phyloP scores from a whole-genome alignment of 1,140 invertebrate species.

The Achroia grisella region DNA sequence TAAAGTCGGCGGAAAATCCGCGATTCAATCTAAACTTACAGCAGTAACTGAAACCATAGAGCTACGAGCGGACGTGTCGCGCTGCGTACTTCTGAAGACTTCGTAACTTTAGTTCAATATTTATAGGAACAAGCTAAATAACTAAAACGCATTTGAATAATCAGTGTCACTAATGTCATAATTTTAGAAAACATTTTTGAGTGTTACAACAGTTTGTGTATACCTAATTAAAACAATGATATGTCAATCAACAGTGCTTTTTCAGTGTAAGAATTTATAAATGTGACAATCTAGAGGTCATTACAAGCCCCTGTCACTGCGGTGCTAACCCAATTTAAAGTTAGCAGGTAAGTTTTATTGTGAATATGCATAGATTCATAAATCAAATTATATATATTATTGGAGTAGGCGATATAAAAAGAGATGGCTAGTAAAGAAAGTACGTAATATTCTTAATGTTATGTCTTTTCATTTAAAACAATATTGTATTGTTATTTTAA shows the following conservation, averaged over 20 bases:
- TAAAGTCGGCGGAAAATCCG: constrained; percentile 16
- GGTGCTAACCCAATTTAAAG: constrained; percentile 25
- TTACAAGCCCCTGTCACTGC: neutral
- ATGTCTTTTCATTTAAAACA: too few relatives aligned
- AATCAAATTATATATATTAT: too few relatives aligned
- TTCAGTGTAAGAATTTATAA: neutral
- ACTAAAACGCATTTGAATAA: neutral
- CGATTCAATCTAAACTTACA: constrained; percentile 1
- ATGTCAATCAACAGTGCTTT: neutral
- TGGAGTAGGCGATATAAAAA: too few relatives aligned
- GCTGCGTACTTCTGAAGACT: neutral
- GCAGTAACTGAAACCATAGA: constrained; percentile 10
- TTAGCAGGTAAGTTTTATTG: constrained; percentile 20
- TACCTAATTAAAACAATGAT: neutral
- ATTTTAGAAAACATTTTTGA: neutral
- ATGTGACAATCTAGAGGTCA: neutral
- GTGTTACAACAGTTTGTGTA: neutral
- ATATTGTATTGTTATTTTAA: too few relatives aligned
- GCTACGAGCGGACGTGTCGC: constrained; percentile 10
- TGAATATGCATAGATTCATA: neutral
- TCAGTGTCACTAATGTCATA: neutral
- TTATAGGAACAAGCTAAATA: neutral
- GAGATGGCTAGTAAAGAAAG: too few relatives aligned
- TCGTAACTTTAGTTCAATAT: constrained; percentile 1
- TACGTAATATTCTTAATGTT: too few relatives aligned